Base-by-base conservation (phyloP, 2,113 vertebrate genomes). In the Myrmecobius fasciatus region DNA sequence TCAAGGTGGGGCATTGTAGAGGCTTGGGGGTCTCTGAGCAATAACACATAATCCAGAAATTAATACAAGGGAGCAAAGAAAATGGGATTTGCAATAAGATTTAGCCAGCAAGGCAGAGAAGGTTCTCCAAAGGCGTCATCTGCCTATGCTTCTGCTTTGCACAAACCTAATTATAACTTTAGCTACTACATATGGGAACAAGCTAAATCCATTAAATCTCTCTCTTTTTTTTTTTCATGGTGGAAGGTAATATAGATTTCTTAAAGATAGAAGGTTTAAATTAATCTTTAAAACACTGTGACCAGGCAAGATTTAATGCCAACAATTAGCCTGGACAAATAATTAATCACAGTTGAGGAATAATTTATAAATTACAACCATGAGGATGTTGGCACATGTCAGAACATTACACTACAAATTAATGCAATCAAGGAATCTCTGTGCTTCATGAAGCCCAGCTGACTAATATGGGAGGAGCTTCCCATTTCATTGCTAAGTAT, bases 201-300 rank as follows among this genome's bases (percentile, higher is more conserved):
- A 97, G 97, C 97, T 97, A 97, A 98, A 97, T 97, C 97, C 96
- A 96, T 98, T 96, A 97, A 96, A 96, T 97, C 98, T 97, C 56
- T 60, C 28, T 60, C n/a, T n/a, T n/a, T n/a, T n/a, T 97, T 97
- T 95, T 54, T 67, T 96, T 96, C 0, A 0, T 92, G 83, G 95
- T 95, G 94, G 96, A 97, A 97, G 97, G 96, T 97, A 98, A 97
- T 95, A 94, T 94, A 97, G 98, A 98, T 98, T 98, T 96, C 96
- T 97, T 97, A 98, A 98, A 98, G 98, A 98, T 95, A 97, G 97
- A 98, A 98, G 97, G 97, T 98, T 98, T 98, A 98, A 98, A 98
- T 98, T 98, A 98, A 98, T 98, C 98, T 98, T 98, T 98, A 98
- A 98, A 98, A 98, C 17, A 22, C 96, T 97, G 97, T 98, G 97